Base-by-base conservation (phyloP, 2,888 invertebrate species). In the Eupithecia dodoneata region DNA sequence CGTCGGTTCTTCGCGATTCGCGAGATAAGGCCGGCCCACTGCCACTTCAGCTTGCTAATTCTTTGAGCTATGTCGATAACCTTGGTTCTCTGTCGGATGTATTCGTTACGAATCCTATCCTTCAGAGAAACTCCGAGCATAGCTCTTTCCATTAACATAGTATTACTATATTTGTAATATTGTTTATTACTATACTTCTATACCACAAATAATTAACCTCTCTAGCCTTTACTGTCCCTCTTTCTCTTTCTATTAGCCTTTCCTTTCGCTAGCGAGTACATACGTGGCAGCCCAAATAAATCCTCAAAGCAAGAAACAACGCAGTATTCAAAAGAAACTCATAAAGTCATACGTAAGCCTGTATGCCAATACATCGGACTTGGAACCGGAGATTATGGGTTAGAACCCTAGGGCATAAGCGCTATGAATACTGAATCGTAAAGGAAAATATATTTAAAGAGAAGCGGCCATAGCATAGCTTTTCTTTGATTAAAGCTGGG, bases 341-440 rank as follows among this genome's bases (percentile, higher is more conserved):
- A 66, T 66, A 44, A 69, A 69, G 10, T 45, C 6, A 45, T 45
- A 69, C 69, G 10, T 45, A 45, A 69, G 44, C 70, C 44, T 63
- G 44, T 59, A 73, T 76, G n/a, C 70, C 42, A 76, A 76, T 73
- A 76, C 7, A 47, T 66, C 42, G 55, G 72, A 52, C 42, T 72
- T 42, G 63, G 41, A 72, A 52, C 52, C 71, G 45, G 67, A 74
- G 73, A 73, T 77, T 69, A 77, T 69, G n/a, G 71, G 41, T 47
- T 30, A 52, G 59, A 18, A 63, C 78, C 78, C 76, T 49, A 72
- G 78, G 74, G 78, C 41, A 73, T 74, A 71, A 65, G 15, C 67
- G 63, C 67, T 67, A 78, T 76, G 75, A 78, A 78, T 76, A 78
- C 73, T 18, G 71, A 77, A 75, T 52, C 52, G 70, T 41, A 55